Conservation (phyloP, 2,113 vertebrate genomes). For the Myotis yumanensis region DNA sequence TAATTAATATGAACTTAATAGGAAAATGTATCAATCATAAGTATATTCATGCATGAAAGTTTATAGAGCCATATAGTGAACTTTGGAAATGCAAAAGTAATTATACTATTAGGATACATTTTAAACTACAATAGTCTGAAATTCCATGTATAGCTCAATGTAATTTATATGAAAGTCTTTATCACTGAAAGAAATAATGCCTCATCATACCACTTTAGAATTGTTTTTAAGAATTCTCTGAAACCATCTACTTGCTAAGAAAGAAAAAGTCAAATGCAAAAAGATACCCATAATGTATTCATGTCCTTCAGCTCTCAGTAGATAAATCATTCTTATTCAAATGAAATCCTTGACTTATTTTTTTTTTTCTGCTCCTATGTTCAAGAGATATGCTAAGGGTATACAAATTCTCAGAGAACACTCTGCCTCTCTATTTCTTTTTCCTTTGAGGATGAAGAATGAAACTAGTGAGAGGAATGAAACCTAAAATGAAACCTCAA, state of each 20-base stretch:
- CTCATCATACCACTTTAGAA: not conserved
- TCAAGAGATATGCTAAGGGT: constrained; percentile 8
- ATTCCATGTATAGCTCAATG: not conserved
- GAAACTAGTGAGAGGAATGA: constrained; percentile 48
- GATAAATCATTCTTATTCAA: constrained; percentile 66
- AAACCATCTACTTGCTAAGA: constrained; percentile 63
- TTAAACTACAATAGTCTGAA: not conserved
- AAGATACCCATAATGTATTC: constrained; percentile 51
- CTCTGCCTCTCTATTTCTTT: not conserved
- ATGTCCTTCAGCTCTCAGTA: constrained; percentile 51
- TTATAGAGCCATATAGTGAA: not conserved
- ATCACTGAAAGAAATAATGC: constrained; percentile 32
- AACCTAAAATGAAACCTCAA: constrained; percentile 56
- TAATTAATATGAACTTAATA: not conserved
- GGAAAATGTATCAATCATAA: not conserved
- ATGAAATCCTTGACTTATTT: constrained; percentile 64
- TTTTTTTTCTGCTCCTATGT: constrained; percentile 35
- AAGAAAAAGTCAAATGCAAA: constrained; percentile 57
- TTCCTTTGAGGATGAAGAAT: constrained; percentile 16
- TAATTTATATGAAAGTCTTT: constrained; percentile 5
- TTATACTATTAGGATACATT: not conserved
- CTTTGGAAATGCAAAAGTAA: not conserved
- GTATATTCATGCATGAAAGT: not conserved
- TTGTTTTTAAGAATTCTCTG: constrained; percentile 49
- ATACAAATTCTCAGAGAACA: constrained; percentile 46